Base-by-base conservation (phyloP, 2,888 invertebrate species). In the Nesidiocoris tenuis region DNA sequence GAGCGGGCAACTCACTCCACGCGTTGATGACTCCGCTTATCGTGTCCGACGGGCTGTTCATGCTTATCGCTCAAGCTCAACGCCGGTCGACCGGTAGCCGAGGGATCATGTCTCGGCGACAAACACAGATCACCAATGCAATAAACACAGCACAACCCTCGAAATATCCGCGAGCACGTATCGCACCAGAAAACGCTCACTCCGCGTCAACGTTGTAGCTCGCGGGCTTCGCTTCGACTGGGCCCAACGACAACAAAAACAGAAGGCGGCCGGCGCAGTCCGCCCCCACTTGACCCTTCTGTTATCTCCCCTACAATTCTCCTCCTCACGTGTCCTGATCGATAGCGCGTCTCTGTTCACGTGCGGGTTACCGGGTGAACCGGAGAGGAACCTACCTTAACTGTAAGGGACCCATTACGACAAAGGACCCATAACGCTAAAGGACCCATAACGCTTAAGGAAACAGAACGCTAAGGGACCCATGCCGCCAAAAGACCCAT, bases 11-110 rank as follows among this genome's bases (percentile, higher is more conserved):
- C 81, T 81, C 79, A 81, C 81, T 81, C 81, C 81, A 81, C 2
- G 81, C 81, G 74, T 80, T 80, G 78, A 81, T 80, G 65, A 81
- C 81, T 23, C 83, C 84, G 80, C 84, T 84, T 80, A 84, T 82
- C n/a, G 84, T 84, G 65, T 85, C 84, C 77, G 81, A 82, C 17
- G 74, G 74, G 64, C 74, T 74, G 57, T 56, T 74, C 74, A 74
- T 74, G 59, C 12, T 24, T n/a, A 16, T 5, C 59, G 54, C 12
- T 39, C 39, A 39, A 3, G 39, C 12, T 39, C 12, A 12, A 39
- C 39, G 39, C 12, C 39, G 39, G 39, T 39, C 39, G 39, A n/a
- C 39, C 39, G 39, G 39, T 39, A n/a, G n/a, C n/a, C 12, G 39
- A 39, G 12, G 39, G 39, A 7, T 39, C 39, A 39, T 39, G 39